Evolutionary conservation across 2,113 vertebrate species (phyloP).

Genomic region (Todiramphus saurophagus): DNA sequence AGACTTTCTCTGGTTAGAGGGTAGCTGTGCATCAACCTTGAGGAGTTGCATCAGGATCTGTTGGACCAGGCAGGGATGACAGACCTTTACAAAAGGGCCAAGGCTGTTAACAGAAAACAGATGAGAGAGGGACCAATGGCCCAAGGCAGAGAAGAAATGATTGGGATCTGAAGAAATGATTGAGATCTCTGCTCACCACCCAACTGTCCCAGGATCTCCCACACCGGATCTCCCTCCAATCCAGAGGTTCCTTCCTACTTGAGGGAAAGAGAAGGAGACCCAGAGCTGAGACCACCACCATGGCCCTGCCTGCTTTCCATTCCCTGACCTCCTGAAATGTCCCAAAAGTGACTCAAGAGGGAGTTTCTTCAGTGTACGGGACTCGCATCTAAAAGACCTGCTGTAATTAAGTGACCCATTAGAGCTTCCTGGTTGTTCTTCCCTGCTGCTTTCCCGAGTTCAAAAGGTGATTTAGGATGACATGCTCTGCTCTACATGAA

Average conservation of each 20-base stretch:
- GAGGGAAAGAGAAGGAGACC: not conserved
- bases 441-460: not conserved
- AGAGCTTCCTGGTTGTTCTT: not conserved
- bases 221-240: not conserved
- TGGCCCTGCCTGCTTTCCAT: not conserved
- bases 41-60: not conserved
- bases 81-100: not conserved
- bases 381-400: not conserved
- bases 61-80: not conserved
- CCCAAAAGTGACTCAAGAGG: not conserved
- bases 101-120: not conserved
- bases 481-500: slow-evolving; percentile 10
- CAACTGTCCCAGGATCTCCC: not conserved
- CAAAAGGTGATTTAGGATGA: slow-evolving; percentile 67
- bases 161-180: no score
- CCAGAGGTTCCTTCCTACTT: not conserved
- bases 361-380: not conserved
- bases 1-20: not conserved
- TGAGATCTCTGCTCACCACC: not conserved
- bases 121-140: not conserved
- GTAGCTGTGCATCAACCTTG: accelerated
- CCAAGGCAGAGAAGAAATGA: not conserved
- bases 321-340: not conserved
- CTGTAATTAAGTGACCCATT: not conserved
- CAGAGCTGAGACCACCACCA: not conserved